Evolutionary conservation across 1,140 invertebrate genomes (phyloP), one percentile per base, ranked within the genome.

Genomic region (Saxidomus purpurata): DNA sequence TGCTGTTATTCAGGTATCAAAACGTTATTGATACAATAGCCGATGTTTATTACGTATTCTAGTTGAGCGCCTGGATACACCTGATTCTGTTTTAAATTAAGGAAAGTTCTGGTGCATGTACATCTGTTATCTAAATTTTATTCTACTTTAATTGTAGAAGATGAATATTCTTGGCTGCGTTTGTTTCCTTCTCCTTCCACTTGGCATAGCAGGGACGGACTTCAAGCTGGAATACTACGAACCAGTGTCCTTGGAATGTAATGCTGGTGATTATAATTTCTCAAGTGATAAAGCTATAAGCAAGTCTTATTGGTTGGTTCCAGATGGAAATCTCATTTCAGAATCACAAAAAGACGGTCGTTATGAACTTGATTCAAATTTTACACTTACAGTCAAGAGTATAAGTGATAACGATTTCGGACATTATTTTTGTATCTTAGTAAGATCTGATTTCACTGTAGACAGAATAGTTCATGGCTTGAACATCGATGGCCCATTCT

Each of bases 331-430:
- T 17, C 36, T 79, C 13, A 63, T 87, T 40, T 36, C 13, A 15
- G 13, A 19, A n/a, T 11, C 76, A 15, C 22, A 36, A 40, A n/a
- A n/a, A 34, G 59, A 36, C 28, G 69, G 36, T n/a, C 43, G 34
- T 13, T 59, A 79, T 87, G 38, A 79, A 11, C 36, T 87, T 77
- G 52, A 59, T 40, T 28, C 31, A 2, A 77, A 76, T 25, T 77
- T 87, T 34, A 79, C 74, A 4, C 28, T 87, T 0, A 87, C 85
- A 1, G 43, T 87, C 9, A 28, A 87, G 0, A 79, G 59, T 28
- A 87, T 87, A 43, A 40, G 31, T 17, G 85, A 87, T 25, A n/a
- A 38, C 17, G 85, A 87, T 77, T 87, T 87, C 22, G 84, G 84
- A 25, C 61, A 63, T 19, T 87, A 87, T 28, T 87, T 55, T 77